phyloP scores from a whole-genome alignment of 2,113 vertebrate species.

The Phasianus colchicus region DNA sequence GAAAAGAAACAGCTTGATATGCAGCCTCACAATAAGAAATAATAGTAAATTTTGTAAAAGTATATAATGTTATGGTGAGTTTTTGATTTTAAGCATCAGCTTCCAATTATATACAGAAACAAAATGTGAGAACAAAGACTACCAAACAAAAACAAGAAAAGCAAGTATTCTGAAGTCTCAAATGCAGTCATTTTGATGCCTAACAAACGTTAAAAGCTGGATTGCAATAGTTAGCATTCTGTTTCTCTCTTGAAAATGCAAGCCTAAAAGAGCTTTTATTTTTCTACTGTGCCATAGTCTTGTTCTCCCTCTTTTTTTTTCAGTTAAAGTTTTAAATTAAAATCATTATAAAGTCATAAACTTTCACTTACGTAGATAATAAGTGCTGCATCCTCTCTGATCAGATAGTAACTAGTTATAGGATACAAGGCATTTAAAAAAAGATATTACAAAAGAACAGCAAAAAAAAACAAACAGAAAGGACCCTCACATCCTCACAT shows the following conservation, averaged over 20 bases:
- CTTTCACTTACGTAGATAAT: not conserved
- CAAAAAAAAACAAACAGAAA: not conserved
- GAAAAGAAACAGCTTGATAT: not conserved
- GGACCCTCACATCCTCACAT: not conserved
- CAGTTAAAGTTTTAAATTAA: not conserved
- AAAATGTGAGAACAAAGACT: not conserved
- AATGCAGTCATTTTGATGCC: not conserved
- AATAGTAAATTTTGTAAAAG: not conserved
- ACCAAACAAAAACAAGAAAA: not conserved
- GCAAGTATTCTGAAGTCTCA: not conserved
- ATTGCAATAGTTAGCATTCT: not conserved
- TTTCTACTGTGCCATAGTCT: not conserved
- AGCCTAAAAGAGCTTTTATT: not conserved
- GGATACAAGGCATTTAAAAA: not conserved
- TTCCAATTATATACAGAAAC: not conserved
- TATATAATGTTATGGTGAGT: not conserved
- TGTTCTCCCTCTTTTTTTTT: not conserved
- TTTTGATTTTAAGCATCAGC: not conserved
- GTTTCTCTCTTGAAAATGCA: not conserved
- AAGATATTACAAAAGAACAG: not conserved
- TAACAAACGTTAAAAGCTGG: not conserved
- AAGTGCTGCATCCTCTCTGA: not conserved
- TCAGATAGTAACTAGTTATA: not conserved
- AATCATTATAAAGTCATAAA: not conserved
- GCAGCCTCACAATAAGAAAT: not conserved